phyloP scores from a whole-genome alignment of 2,888 invertebrate species.

The Chrysomela aeneicollis region DNA sequence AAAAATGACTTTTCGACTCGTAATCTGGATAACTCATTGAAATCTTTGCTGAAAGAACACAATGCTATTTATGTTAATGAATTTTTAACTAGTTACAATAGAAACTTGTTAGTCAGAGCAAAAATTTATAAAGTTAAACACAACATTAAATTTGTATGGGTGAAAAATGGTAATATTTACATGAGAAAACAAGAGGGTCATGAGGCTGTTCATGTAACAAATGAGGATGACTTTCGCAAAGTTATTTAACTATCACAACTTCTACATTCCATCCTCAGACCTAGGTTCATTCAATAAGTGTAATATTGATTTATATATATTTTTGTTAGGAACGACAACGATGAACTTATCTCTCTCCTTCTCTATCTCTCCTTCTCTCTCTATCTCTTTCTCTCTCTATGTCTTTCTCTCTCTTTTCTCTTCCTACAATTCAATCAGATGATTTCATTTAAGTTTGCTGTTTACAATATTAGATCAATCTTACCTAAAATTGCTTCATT shows the following conservation, averaged over 20 bases:
- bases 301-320: not conserved
- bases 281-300: not conserved
- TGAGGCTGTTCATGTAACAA: conserved; percentile 6
- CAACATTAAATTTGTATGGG: not conserved
- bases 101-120: not conserved
- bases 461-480: conserved; percentile 6
- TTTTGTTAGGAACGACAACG: not conserved
- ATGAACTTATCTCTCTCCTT: not conserved
- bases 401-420: not conserved
- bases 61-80: conserved; percentile 11
- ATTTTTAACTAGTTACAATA: conserved; percentile 3
- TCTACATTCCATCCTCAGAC: not conserved
- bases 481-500: conserved; percentile 11
- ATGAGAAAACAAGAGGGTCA: conserved; percentile 5
- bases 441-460: conserved; percentile 2
- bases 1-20: conserved; percentile 8
- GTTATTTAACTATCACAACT: not conserved
- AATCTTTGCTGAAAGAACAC: conserved; percentile 5
- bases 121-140: not conserved
- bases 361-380: not conserved
- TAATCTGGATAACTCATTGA: conserved; percentile 8
- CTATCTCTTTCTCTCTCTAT: not conserved
- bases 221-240: conserved; percentile 7
- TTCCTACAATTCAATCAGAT: not conserved
- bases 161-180: conserved; percentile 7